A percentile compares a stretch with the other conserved stretches of the same genome.
Evolutionary conservation across 2,797 vertebrate genomes (phyloP).

Genomic region (Echeneis naucrates): DNA sequence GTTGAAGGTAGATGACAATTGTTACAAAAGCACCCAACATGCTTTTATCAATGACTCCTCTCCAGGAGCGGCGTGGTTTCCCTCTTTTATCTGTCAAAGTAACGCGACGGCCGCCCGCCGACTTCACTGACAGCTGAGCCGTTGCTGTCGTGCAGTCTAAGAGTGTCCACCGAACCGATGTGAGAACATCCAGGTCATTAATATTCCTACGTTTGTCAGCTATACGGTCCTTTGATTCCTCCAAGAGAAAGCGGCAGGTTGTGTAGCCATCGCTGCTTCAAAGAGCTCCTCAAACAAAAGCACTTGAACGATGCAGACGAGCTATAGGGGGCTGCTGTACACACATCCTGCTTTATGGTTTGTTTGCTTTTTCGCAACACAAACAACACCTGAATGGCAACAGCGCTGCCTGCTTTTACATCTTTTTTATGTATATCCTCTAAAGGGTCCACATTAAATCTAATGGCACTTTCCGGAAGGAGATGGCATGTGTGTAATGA

Average conservation of each 20-base stretch:
- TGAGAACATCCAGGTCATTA: constrained; percentile 14
- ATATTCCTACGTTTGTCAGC: constrained; percentile 33
- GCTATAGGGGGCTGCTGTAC: background rate
- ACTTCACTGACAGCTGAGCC: constrained; percentile 4
- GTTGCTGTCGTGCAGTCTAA: background rate
- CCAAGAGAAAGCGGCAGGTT: constrained; percentile 10
- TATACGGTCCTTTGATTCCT: constrained; percentile 12
- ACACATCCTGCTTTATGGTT: constrained; percentile 7
- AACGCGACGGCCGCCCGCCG: constrained; percentile 4
- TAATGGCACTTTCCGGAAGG: constrained; percentile 7
- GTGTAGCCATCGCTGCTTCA: constrained; percentile 35
- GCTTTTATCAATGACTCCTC: constrained; percentile 24
- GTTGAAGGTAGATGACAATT: constrained; percentile 26
- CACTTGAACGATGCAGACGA: background rate
- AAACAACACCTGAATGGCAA: background rate
- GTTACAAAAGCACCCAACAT: constrained; percentile 10
- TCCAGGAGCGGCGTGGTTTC: background rate
- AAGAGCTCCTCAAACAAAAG: constrained; percentile 18
- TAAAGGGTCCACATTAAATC: background rate
- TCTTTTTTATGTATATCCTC: constrained; percentile 5
- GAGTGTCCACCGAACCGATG: constrained; percentile 6
- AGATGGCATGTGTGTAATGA: constrained; percentile 31
- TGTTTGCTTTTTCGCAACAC: constrained; percentile 6
- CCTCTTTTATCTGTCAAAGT: constrained; percentile 37
- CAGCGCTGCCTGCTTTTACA: background rate